Evolutionary conservation across 2,888 invertebrate species (phyloP), one percentile per base, ranked within the genome.

Genomic region (Smittia aterrima): DNA sequence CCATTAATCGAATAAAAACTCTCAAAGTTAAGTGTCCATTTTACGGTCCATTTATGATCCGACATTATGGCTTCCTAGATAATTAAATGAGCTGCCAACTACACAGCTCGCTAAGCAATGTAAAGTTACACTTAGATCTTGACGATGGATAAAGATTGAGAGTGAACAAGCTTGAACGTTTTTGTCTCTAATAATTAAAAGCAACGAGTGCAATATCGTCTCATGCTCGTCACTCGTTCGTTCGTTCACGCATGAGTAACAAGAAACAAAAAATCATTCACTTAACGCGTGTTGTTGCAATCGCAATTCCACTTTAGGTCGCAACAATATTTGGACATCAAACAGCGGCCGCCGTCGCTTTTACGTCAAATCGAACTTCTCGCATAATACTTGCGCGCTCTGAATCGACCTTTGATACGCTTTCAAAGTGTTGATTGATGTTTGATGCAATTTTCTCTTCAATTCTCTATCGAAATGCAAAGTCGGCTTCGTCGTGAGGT

Each of bases 61-160:
- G 25, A 24, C 22, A 4, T 58, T 58, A 71, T 53, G 70, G 53
- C 70, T 71, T 71, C 70, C 70, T 71, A 47, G 70, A 32, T 54
- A 71, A 71, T 71, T 71, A 58, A 18, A 58, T 58, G 58, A 58
- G 22, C 22, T 58, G 22, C 6, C 1, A 22, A 22, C 13, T 20
- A 58, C 58, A 47, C 47, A 47, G 3, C 13, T 47, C 38, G 47
- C 38, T 4, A 4, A 38, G 38, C 38, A 3, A 47, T 47, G 47
- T 47, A 47, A 47, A 47, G 11, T n/a, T 47, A 47, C 47, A 47
- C 47, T 47, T 11, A 6, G 58, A 58, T 58, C 58, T 18, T 22
- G 58, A 18, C 18, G 58, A 58, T 58, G 58, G 58, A 58, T 58
- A 58, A 58, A 47, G 18, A 6, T 58, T 20, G 22, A 58, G 13